Base-by-base conservation (phyloP, 2,888 invertebrate genomes). In the Drosophila gaucha region DNA sequence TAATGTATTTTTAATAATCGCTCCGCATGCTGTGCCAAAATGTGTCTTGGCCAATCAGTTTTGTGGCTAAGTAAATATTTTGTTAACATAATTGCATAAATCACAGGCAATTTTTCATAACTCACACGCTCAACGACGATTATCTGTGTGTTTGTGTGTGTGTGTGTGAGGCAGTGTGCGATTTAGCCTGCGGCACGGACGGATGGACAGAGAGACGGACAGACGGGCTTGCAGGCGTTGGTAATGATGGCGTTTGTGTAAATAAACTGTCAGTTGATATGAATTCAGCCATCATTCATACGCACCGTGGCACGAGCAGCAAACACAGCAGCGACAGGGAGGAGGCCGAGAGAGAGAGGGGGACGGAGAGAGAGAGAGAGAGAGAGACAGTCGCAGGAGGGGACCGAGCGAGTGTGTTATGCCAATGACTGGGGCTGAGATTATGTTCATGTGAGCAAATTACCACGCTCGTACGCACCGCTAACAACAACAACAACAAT, bases 21-120 rank as follows among this genome's bases (percentile, higher is more conserved):
- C 36, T 57, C 20, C 18, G 33, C 64, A 36, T 35, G 51, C 59
- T 49, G 73, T 9, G 74, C 47, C 59, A 22, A 18, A 49, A 60
- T 63, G 65, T 69, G 75, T 60, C 76, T 73, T 55, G 62, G 69
- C 80, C 79, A 83, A 86, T 80, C 79, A 80, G 64, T 68, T 74
- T 65, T 75, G 80, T 68, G 83, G 83, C 66, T 67, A 75, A 80
- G 80, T 83, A 86, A 80, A 80, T 80, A 86, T 80, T 80, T 80
- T 86, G 80, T 86, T 86, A 80, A 86, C 80, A 80, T 83, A 86
- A 86, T 80, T 80, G 86, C 80, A 80, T 86, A 80, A 80, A 80
- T 86, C 80, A 70, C 80, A 80, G 84, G 79, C 86, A 86, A 86
- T 80, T 80, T 80, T 80, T 80, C 84, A 86, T 76, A 67, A 65